These are phyloP conservation scores for Scaptomyza hsui DNA, from an alignment of 1,140 invertebrate species.

Conservation along the genomic window DNA sequence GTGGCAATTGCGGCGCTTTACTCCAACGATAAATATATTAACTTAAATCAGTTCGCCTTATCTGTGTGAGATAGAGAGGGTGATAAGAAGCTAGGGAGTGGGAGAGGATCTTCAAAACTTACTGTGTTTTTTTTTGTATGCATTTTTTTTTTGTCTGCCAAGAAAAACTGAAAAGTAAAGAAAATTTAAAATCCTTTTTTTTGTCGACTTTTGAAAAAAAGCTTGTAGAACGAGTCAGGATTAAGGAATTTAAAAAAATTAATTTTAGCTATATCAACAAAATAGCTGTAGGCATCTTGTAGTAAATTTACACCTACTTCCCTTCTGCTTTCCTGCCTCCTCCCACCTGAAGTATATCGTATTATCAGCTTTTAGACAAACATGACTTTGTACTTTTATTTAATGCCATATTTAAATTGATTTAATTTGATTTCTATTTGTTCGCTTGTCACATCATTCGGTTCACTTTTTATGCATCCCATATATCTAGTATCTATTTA, in stretches of 20 bases:
- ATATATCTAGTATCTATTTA: conserved; percentile 49
- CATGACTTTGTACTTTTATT: conserved; percentile 76
- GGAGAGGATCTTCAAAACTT: not conserved
- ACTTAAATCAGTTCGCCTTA: conserved; percentile 38
- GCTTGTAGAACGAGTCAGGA: no score
- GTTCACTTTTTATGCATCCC: conserved; percentile 48
- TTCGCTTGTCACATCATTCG: conserved; percentile 27
- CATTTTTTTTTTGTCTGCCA: no score
- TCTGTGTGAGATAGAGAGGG: not conserved
- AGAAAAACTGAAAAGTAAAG: no score
- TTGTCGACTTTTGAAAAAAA: no score
- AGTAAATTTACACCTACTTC: no score
- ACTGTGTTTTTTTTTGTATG: not conserved
- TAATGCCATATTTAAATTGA: conserved; percentile 72
- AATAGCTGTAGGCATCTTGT: no score
- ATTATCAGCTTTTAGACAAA: conserved; percentile 62
- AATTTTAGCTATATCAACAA: no score
- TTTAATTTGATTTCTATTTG: conserved; percentile 60
- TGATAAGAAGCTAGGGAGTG: not conserved
- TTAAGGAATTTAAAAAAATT: no score
- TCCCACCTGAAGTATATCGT: not conserved
- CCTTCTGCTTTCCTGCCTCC: no score
- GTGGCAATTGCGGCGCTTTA: conserved; percentile 34
- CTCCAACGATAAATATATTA: conserved; percentile 48
- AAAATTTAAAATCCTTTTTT: no score